phyloP scores from a whole-genome alignment of 2,113 vertebrate species.

The Oreocharis arfaki region DNA sequence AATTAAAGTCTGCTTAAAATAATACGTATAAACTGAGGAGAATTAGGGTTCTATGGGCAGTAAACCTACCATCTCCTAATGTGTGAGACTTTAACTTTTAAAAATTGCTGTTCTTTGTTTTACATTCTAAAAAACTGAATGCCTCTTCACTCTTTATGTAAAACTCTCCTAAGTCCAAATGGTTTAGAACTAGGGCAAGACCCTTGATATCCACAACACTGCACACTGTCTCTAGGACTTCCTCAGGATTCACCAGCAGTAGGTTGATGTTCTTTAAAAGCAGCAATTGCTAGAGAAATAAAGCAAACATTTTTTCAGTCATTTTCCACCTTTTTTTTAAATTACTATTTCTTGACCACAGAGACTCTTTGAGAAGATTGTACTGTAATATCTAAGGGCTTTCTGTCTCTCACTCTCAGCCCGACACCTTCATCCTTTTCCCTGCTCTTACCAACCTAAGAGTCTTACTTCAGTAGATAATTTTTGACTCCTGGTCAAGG shows the following conservation, averaged over 20 bases:
- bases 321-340: background rate
- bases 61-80: background rate
- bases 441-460: background rate
- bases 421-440: background rate
- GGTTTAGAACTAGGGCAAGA: background rate
- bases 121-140: background rate
- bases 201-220: background rate
- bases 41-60: background rate
- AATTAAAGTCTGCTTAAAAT: slow-evolving; percentile 35
- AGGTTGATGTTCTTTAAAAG: background rate
- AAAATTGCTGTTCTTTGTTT: background rate
- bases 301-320: background rate
- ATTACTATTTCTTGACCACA: background rate
- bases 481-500: background rate
- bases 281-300: background rate
- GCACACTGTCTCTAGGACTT: background rate
- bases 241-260: background rate
- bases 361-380: background rate
- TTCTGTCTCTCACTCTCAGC: background rate
- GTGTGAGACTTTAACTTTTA: background rate
- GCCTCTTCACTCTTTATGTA: background rate
- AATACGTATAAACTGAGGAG: background rate
- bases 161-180: background rate
- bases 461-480: background rate
- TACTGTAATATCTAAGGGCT: background rate